Percentiles rank a stretch among this genome's conserved stretches.
These are phyloP conservation scores for Papilio elwesi DNA, from an alignment of 2,888 invertebrate species.

Conservation along the genomic window DNA sequence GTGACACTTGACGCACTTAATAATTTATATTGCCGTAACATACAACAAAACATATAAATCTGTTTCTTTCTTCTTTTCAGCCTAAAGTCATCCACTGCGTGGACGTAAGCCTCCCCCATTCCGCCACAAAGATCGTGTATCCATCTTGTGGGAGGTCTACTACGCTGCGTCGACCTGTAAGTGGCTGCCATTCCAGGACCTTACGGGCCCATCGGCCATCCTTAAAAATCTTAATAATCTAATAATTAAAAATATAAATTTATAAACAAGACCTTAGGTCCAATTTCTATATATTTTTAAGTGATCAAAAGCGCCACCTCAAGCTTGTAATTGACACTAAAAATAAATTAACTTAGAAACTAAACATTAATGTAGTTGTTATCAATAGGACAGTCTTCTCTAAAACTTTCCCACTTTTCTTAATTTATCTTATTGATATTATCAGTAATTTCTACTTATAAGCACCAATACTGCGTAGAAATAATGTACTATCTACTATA, in stretches of 20 bases:
- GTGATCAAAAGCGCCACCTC: constrained; percentile 73
- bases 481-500: not conserved
- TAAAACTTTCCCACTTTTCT: constrained; percentile 8
- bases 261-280: not conserved
- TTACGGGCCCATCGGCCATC: too few species aligned
- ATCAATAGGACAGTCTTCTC: constrained; percentile 34
- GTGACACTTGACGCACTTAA: not conserved
- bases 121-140: too few species aligned
- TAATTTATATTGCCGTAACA: not conserved
- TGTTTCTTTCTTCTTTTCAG: too few species aligned
- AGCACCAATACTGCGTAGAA: not conserved
- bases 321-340: constrained; percentile 52
- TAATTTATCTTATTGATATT: not conserved
- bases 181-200: too few species aligned
- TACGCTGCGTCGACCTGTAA: too few species aligned
- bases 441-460: constrained; percentile 4
- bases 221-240: not conserved
- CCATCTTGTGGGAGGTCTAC: too few species aligned
- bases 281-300: not conserved
- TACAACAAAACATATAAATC: not conserved
- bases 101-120: too few species aligned
- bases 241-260: not conserved
- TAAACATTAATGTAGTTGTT: constrained; percentile 25
- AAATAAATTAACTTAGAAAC: constrained; percentile 40
- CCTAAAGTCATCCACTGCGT: too few species aligned